Evolutionary conservation across 1,140 invertebrate species (phyloP), one percentile per base, ranked within the genome.

Genomic region (Zaprionus ornatus): DNA sequence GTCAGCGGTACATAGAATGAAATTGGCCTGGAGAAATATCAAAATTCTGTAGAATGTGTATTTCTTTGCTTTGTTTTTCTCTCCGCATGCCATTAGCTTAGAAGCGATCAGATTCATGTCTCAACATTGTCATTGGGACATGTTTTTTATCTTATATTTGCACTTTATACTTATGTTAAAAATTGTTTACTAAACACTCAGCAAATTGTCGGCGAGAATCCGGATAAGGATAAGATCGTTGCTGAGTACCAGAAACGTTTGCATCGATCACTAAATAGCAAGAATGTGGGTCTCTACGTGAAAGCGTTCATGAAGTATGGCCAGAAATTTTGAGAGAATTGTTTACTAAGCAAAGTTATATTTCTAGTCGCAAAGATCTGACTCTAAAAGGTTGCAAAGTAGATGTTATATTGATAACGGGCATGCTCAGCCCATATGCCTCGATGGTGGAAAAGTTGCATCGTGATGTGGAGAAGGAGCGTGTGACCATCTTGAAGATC

Each of bases 261-360:
- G 62, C 95, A 96, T 77, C 95, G 96, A 25, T 95, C 96, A 63
- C 95, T 98, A 64, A 98, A 98, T 93, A 95, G 96, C 29, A 95
- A 96, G 87, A 98, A 98, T 93, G 94, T 98, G 64, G 96, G 96
- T 82, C 95, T 95, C 85, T 98, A 97, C 91, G 97, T 97, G 15
- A 95, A 96, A 81, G 95, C 96, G 27, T 98, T 97, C 93, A 95
- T 97, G 91, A 97, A 96, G 96, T 97, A 93, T 79, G 75, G 23
- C 13, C 19, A 63, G 19, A 37, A 40, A 56, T 25, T 29, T 10
- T 56, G 40, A 1, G 35, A 37, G 13, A 4, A 17, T 45, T n/a
- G 1, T 7, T 50, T 21, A 29, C 42, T 17, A 1, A n/a, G 4
- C 50, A 23, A 12, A 10, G 15, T 19, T 6, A 25, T 10, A 27